Evolutionary conservation across 1,140 invertebrate species (phyloP).

Genomic region (Delia radicum): DNA sequence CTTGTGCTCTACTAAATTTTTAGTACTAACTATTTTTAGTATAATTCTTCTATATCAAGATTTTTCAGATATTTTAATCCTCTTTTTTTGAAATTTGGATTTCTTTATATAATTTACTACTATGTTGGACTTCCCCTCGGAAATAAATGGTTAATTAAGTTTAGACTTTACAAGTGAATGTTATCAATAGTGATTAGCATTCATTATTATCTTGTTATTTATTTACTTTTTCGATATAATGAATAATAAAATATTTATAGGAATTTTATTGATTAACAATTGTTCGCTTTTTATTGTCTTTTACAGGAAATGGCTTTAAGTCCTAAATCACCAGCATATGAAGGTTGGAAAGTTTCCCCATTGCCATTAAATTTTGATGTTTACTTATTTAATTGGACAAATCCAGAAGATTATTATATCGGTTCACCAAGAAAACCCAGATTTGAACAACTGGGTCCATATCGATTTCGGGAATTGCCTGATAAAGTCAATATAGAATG

Average conservation of each 20-base stretch:
- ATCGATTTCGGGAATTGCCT: conserved; percentile 70
- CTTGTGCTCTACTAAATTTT: no score
- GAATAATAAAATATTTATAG: background rate
- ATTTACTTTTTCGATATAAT: background rate
- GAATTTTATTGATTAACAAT: background rate
- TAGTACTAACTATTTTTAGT: no score
- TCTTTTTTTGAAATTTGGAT: no score
- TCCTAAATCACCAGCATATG: conserved; percentile 63
- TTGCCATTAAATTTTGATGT: conserved; percentile 75
- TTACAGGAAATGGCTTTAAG: conserved; percentile 67
- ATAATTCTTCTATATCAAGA: no score
- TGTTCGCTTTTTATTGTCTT: conserved; percentile 15
- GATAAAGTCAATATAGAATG: conserved; percentile 72
- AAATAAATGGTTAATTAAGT: no score
- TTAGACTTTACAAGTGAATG: no score
- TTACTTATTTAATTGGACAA: conserved; percentile 84
- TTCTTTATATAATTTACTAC: no score
- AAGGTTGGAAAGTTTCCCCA: conserved; percentile 71
- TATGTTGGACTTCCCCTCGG: no score
- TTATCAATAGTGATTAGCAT: no score
- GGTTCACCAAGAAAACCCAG: conserved; percentile 61
- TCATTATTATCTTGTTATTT: no score
- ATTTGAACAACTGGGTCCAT: conserved; percentile 72
- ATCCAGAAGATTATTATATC: conserved; percentile 63
- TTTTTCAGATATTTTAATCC: no score